Percentiles rank a stretch among this genome's conserved stretches.
phyloP scores from a whole-genome alignment of 1,140 invertebrate species.

The Nasonia giraulti region DNA sequence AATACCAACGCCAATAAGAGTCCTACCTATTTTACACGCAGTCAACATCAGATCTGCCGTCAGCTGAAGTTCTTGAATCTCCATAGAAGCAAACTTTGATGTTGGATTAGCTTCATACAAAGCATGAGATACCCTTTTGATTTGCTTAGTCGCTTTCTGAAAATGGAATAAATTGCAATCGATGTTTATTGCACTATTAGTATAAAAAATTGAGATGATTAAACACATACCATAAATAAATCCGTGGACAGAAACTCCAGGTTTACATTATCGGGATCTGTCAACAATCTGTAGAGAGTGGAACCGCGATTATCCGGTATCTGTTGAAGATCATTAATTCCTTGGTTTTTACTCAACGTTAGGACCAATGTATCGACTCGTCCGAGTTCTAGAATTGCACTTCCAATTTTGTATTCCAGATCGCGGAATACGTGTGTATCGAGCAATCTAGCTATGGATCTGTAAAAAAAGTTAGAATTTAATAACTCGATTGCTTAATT shows the following conservation, averaged over 20 bases:
- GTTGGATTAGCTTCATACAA: slow-evolving; percentile 72
- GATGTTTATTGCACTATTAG: not conserved
- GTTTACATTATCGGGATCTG: slow-evolving; percentile 78
- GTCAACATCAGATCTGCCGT: slow-evolving; percentile 79
- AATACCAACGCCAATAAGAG: slow-evolving; percentile 77
- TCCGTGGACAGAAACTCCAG: slow-evolving; percentile 78
- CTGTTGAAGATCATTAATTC: slow-evolving; percentile 73
- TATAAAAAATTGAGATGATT: not conserved
- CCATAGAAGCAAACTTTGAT: slow-evolving; percentile 71
- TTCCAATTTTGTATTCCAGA: slow-evolving; percentile 74
- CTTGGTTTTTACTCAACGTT: slow-evolving; percentile 73
- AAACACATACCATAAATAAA: slow-evolving; percentile 74
- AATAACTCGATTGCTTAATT: not conserved
- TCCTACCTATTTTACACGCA: slow-evolving; percentile 78
- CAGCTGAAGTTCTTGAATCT: slow-evolving; percentile 77
- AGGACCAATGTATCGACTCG: slow-evolving; percentile 78
- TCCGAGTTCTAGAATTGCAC: slow-evolving; percentile 78
- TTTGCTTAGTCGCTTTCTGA: slow-evolving; percentile 78
- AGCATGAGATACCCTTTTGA: slow-evolving; percentile 75
- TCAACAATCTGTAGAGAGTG: slow-evolving; percentile 78
- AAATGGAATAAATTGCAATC: slow-evolving; percentile 54
- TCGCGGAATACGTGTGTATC: slow-evolving; percentile 79
- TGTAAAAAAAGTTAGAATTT: slow-evolving; percentile 53
- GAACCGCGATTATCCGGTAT: slow-evolving; percentile 79
- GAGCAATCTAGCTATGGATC: slow-evolving; percentile 74